Evolutionary conservation across 2,888 invertebrate genomes (phyloP).

Genomic region (Drosophila demipolita): DNA sequence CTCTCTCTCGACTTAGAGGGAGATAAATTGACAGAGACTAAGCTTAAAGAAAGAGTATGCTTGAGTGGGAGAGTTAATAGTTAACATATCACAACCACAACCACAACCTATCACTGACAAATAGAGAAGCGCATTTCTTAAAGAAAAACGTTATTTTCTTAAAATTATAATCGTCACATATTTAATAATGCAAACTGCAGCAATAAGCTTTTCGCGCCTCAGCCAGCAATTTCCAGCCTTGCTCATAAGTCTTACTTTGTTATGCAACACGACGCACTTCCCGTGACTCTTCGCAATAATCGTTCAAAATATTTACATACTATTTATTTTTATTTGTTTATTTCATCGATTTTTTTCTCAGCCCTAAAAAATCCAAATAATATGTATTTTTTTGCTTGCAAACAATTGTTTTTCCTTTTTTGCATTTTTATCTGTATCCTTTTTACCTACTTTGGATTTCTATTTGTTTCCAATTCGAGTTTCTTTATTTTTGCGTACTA

Average conservation of each 20-base stretch:
- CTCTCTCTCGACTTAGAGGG: not conserved
- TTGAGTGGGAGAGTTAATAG: not conserved
- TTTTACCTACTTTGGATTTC: slow-evolving; percentile 1
- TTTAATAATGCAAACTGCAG: not conserved
- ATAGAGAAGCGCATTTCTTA: not conserved
- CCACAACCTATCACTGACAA: not conserved
- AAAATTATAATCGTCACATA: not conserved
- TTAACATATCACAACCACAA: not conserved
- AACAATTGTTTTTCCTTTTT: slow-evolving; percentile 32
- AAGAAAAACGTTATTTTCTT: not conserved
- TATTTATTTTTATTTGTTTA: slow-evolving; percentile 9
- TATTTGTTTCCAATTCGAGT: slow-evolving; percentile 32
- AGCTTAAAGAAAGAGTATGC: not conserved
- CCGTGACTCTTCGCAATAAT: slow-evolving; percentile 21
- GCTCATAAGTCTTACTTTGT: slow-evolving; percentile 12
- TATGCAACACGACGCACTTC: slow-evolving; percentile 19
- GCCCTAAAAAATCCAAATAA: slow-evolving; percentile 7
- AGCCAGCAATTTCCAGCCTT: slow-evolving; percentile 41
- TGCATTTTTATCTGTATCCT: slow-evolving; percentile 39
- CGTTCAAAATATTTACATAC: slow-evolving; percentile 5
- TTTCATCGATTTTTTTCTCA: slow-evolving; percentile 22
- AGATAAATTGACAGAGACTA: not conserved
- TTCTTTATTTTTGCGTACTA: slow-evolving; percentile 21
- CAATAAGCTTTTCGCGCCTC: slow-evolving; percentile 5
- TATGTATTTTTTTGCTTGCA: slow-evolving; percentile 36